phyloP scores from a whole-genome alignment of 2,113 vertebrate species.

The Zosterops hypoxanthus region DNA sequence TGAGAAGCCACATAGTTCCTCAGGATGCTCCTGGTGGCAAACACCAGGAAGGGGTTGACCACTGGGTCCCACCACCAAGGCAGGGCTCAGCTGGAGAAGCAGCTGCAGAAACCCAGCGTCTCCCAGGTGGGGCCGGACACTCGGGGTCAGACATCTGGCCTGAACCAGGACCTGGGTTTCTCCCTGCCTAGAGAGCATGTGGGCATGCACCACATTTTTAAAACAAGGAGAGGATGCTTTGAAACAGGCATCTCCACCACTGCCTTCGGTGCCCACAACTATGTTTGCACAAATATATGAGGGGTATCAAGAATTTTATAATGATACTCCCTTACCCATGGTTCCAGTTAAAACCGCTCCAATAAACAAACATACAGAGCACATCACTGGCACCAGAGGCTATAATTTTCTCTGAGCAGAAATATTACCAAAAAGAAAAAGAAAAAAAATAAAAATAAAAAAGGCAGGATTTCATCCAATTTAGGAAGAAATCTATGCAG shows the following conservation, averaged over 20 bases:
- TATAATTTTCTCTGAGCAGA: slow-evolving; percentile 80
- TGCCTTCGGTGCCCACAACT: slow-evolving; percentile 30
- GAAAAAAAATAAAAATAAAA: background rate
- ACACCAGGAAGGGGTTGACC: background rate
- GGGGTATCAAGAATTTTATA: slow-evolving; percentile 73
- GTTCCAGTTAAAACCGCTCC: slow-evolving; percentile 72
- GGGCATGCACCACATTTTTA: background rate
- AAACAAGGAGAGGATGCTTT: slow-evolving; percentile 16
- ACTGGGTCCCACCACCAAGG: background rate
- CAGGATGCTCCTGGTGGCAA: background rate
- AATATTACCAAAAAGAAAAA: slow-evolving; percentile 66
- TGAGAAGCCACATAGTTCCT: background rate
- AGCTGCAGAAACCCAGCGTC: background rate
- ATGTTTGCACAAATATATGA: slow-evolving; percentile 68
- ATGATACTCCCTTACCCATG: slow-evolving; percentile 68
- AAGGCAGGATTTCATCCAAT: slow-evolving; percentile 67
- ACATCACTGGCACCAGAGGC: slow-evolving; percentile 73
- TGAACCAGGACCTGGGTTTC: background rate
- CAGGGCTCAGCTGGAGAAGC: background rate
- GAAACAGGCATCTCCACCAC: slow-evolving; percentile 23
- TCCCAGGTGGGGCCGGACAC: background rate
- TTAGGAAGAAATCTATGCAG: slow-evolving; percentile 73
- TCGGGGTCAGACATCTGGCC: fast-evolving
- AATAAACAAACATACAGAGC: slow-evolving; percentile 78
- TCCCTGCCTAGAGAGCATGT: background rate